These are phyloP conservation scores for Drosophila nigromelanica DNA, from an alignment of 1,140 invertebrate genomes.

Conservation along the genomic window DNA sequence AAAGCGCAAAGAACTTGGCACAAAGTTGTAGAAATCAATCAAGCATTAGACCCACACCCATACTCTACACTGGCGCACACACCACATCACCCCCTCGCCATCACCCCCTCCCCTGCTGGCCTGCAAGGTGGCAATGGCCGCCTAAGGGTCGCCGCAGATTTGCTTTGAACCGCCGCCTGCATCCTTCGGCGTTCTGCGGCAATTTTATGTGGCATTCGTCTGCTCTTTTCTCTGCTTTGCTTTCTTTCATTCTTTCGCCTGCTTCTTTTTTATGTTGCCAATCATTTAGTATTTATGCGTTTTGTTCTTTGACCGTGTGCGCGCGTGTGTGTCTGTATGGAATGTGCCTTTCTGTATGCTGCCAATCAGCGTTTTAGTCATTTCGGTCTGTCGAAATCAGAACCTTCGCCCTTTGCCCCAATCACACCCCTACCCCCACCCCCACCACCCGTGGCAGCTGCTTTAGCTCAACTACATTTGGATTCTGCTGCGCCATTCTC, in stretches of 20 bases:
- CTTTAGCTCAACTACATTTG: slow-evolving; percentile 8
- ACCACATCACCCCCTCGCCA: not conserved
- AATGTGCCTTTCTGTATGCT: slow-evolving; percentile 8
- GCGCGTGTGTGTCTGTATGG: not conserved
- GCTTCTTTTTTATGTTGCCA: slow-evolving; percentile 65
- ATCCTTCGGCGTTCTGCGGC: slow-evolving; percentile 29
- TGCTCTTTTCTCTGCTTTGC: not conserved
- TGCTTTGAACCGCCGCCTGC: slow-evolving; percentile 36
- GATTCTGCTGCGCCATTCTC: slow-evolving; percentile 2
- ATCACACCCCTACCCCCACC: too few relatives aligned
- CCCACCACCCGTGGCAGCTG: not conserved
- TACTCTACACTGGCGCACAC: not conserved
- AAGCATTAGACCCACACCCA: slow-evolving; percentile 46
- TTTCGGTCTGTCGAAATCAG: slow-evolving; percentile 33
- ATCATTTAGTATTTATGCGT: slow-evolving; percentile 79
- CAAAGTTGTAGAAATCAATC: slow-evolving; percentile 75
- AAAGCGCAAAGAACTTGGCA: slow-evolving; percentile 58
- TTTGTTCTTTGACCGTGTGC: slow-evolving; percentile 61
- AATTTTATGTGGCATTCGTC: slow-evolving; percentile 34
- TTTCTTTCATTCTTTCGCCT: slow-evolving; percentile 31
- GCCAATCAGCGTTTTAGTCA: slow-evolving; percentile 66
- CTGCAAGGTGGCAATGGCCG: slow-evolving; percentile 62
- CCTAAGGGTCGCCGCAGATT: slow-evolving; percentile 36
- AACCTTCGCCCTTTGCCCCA: not conserved
- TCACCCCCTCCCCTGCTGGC: not conserved